Evolutionary conservation across 2,797 vertebrate species (phyloP).

Genomic region (Xenops minutus): DNA sequence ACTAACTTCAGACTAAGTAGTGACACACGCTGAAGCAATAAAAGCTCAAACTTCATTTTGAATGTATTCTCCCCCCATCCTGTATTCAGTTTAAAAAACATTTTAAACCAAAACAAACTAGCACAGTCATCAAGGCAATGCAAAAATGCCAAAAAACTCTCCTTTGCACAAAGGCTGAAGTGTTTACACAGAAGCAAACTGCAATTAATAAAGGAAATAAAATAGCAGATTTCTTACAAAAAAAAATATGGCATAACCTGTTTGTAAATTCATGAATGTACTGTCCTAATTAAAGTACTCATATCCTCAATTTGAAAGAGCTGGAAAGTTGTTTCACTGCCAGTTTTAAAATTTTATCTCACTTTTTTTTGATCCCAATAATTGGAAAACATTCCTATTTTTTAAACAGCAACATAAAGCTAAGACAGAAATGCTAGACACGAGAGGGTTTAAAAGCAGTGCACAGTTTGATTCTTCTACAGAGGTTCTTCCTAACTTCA

Average conservation of each 20-base stretch:
- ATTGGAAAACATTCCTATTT: not conserved
- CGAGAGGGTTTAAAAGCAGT: not conserved
- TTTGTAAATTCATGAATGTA: not conserved
- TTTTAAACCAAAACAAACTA: not conserved
- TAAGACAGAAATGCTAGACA: not conserved
- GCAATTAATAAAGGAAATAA: not conserved
- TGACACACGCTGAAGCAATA: not conserved
- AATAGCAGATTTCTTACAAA: rapidly evolving
- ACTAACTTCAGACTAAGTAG: not conserved
- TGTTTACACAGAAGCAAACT: not conserved
- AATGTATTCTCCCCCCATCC: not conserved
- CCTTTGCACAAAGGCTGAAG: not conserved
- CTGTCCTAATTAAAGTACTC: not conserved
- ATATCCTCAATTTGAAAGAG: not conserved
- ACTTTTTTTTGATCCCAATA: not conserved
- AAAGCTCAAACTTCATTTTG: not conserved
- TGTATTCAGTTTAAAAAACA: not conserved
- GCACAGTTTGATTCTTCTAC: not conserved
- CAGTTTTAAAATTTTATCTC: not conserved
- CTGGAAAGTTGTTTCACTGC: not conserved
- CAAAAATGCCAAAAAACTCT: not conserved
- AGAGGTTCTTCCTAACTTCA: not conserved
- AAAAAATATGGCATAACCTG: not conserved
- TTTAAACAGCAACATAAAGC: not conserved
- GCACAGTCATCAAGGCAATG: not conserved